Conservation (phyloP, 2,888 invertebrate species). For the Marronus borbonicus region DNA sequence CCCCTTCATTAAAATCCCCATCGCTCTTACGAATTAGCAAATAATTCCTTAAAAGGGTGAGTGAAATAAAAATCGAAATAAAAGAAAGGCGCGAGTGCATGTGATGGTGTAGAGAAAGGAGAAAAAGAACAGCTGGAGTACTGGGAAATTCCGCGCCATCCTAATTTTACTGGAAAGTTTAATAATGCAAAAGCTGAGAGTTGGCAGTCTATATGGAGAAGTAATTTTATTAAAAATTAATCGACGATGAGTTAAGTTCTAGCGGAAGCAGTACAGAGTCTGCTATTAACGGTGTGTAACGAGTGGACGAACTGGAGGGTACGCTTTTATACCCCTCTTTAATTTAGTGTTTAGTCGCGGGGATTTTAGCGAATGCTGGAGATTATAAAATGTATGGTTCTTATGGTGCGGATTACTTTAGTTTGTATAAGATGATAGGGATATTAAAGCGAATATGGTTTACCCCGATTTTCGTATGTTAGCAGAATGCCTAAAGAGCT, state of each 20-base stretch:
- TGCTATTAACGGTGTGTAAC: no score
- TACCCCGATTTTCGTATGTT: no score
- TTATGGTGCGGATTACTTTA: no score
- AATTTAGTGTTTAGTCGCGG: no score
- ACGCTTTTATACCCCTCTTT: no score
- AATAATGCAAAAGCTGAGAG: neutral
- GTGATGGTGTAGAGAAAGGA: neutral
- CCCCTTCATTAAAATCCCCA: neutral
- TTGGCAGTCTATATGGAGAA: neutral
- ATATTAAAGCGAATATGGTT: no score
- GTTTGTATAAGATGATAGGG: no score
- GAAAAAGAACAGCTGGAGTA: no score
- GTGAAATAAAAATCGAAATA: neutral
- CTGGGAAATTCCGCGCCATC: neutral
- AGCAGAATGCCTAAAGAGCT: no score
- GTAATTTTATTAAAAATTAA: constrained; percentile 18
- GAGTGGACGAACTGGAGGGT: no score
- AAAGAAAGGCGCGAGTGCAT: neutral
- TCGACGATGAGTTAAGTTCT: neutral
- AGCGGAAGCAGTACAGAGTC: neutral
- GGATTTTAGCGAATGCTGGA: no score
- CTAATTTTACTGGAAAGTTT: neutral
- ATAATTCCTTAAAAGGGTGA: neutral
- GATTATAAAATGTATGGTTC: no score
- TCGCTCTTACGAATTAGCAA: neutral